Conservation (phyloP, 2,113 vertebrate species). For the Gopherus evgoodei region DNA sequence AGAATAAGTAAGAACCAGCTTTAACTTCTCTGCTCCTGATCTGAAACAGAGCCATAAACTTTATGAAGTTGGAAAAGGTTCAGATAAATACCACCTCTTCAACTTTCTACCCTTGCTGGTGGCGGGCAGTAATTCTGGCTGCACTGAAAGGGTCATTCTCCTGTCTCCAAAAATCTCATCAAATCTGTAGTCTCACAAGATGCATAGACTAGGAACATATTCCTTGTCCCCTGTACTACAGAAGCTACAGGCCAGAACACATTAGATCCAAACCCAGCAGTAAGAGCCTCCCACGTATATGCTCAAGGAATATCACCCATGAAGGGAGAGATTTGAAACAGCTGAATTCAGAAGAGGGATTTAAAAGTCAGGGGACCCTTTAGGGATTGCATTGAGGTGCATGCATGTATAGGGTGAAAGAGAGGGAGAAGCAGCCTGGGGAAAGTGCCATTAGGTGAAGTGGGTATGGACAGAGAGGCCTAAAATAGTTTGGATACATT, state of each 20-base stretch:
- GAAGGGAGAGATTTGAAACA: neutral
- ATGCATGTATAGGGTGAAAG: neutral
- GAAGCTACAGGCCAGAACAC: neutral
- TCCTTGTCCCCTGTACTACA: neutral
- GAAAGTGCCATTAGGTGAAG: neutral
- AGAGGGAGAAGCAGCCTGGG: neutral
- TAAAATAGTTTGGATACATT: neutral
- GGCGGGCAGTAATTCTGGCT: neutral
- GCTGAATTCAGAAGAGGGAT: neutral
- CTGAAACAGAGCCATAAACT: neutral
- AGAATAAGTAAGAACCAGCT: neutral
- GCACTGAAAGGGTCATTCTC: neutral
- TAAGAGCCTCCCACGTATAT: neutral
- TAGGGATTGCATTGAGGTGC: neutral
- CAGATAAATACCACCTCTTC: accelerated
- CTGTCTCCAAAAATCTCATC: neutral
- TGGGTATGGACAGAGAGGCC: neutral
- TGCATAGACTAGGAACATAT: neutral
- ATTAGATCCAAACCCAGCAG: neutral
- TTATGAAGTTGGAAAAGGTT: neutral
- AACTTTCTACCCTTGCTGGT: neutral
- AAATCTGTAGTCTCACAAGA: neutral
- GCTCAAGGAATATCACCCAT: accelerated
- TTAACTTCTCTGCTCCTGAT: neutral
- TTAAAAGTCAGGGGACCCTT: neutral